Percentiles rank a stretch among this genome's conserved stretches.
Conservation (phyloP, 2,888 invertebrate genomes). For the Ligdia adustata region DNA sequence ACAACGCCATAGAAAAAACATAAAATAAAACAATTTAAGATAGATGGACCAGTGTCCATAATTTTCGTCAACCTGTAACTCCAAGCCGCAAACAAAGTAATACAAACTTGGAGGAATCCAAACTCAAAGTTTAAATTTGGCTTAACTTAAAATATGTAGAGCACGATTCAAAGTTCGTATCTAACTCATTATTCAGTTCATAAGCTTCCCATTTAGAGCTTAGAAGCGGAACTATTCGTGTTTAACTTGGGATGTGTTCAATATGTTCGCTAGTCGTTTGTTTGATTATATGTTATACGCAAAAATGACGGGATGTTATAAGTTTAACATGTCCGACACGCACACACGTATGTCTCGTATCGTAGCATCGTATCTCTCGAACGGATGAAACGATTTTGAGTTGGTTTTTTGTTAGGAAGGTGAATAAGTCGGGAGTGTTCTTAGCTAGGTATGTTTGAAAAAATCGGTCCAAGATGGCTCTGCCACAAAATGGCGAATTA, state of each 20-base stretch:
- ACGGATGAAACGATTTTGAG: too few species aligned
- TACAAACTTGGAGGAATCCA: constrained; percentile 14
- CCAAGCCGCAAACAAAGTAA: constrained; percentile 19
- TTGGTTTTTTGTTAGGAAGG: too few species aligned
- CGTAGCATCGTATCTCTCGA: too few species aligned
- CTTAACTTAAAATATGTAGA: constrained; percentile 20
- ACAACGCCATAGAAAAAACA: too few species aligned
- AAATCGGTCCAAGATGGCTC: too few species aligned
- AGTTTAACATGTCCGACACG: too few species aligned
- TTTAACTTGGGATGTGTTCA: constrained; percentile 11
- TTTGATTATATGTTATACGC: too few species aligned
- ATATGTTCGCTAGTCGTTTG: constrained; percentile 1
- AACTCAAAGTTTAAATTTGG: constrained; percentile 24
- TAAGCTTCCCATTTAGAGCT: constrained; percentile 22
- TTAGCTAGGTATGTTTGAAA: too few species aligned
- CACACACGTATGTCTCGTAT: too few species aligned
- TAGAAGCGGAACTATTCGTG: constrained; percentile 15
- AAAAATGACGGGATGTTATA: too few species aligned
- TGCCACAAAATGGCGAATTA: too few species aligned
- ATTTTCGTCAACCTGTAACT: constrained; percentile 10
- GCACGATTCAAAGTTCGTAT: constrained; percentile 26
- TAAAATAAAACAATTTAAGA: background rate
- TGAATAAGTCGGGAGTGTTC: too few species aligned
- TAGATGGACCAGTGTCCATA: background rate
- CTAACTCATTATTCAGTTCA: constrained; percentile 24